Evolutionary conservation across 2,888 invertebrate genomes (phyloP).

Genomic region (Tubiluchus corallicola): DNA sequence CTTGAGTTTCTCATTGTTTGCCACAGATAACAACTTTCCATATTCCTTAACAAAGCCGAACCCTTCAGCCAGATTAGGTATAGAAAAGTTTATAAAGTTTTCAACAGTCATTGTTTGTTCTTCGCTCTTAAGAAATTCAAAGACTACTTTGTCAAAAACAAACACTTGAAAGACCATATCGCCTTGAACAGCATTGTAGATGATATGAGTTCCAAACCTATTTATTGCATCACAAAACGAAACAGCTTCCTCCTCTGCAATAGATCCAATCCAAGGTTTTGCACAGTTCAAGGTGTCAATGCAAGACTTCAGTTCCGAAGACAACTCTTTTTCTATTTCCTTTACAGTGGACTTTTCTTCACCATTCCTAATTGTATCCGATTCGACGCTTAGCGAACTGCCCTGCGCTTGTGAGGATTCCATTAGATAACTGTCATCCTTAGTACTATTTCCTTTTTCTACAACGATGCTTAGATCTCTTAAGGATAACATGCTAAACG

Average conservation of each 20-base stretch:
- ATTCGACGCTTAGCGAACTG: background rate
- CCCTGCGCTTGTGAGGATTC: background rate
- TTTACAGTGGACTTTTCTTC: background rate
- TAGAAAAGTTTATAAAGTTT: background rate
- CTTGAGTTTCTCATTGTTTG: background rate
- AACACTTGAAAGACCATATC: constrained; percentile 1
- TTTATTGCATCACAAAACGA: background rate
- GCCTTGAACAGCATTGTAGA: background rate
- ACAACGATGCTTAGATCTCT: background rate
- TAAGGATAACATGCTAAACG: background rate
- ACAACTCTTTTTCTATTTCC: background rate
- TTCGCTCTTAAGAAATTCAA: background rate
- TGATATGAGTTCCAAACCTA: background rate
- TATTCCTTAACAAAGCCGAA: background rate
- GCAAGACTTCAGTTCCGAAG: background rate
- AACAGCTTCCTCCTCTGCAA: background rate
- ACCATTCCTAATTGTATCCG: too few species aligned
- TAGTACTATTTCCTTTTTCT: too few species aligned
- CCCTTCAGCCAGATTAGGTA: background rate
- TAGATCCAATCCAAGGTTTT: background rate
- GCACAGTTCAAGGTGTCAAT: background rate
- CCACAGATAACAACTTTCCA: background rate
- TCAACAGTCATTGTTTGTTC: background rate
- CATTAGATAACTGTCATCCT: background rate
- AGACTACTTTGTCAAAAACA: background rate